Percentiles rank a stretch among this genome's conserved stretches.
phyloP scores from a whole-genome alignment of 1,140 invertebrate species.

The Polypedilum vanderplanki region DNA sequence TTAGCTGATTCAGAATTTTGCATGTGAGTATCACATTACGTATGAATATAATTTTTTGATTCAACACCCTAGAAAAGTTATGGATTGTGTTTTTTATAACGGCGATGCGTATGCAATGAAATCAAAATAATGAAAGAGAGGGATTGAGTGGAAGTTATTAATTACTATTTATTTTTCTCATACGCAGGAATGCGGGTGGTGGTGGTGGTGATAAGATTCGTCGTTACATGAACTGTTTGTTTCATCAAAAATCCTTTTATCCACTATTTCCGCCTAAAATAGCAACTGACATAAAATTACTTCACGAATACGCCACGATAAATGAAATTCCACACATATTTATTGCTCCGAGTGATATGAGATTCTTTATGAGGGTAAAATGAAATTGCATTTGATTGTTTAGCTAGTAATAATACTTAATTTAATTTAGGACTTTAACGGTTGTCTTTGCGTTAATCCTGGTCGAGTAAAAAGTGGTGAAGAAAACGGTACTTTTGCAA shows the following conservation, averaged over 20 bases:
- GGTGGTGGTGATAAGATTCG: conserved; percentile 61
- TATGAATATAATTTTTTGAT: background rate
- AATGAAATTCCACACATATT: conserved; percentile 70
- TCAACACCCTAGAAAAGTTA: background rate
- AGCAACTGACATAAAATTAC: conserved; percentile 61
- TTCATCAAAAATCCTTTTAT: conserved; percentile 72
- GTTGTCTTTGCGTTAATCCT: conserved; percentile 76
- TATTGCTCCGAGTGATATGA: conserved; percentile 74
- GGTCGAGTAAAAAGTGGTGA: conserved; percentile 68
- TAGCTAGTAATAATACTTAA: background rate
- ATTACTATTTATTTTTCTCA: conserved; percentile 29
- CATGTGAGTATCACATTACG: conserved; percentile 50
- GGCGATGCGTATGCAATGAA: background rate
- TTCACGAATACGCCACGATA: conserved; percentile 59
- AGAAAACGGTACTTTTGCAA: conserved; percentile 51
- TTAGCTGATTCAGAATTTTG: conserved; percentile 69
- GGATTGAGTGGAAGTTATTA: background rate
- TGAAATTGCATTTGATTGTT: background rate
- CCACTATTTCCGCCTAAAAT: conserved; percentile 68
- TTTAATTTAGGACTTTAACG: conserved; percentile 56
- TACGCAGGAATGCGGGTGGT: conserved; percentile 37
- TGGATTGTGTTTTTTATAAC: too few species aligned
- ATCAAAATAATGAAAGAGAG: background rate
- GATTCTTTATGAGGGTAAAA: conserved; percentile 70
- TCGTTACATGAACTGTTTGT: conserved; percentile 63